Evolutionary conservation across 2,113 vertebrate species (phyloP).

Genomic region (Anoplopoma fimbria): DNA sequence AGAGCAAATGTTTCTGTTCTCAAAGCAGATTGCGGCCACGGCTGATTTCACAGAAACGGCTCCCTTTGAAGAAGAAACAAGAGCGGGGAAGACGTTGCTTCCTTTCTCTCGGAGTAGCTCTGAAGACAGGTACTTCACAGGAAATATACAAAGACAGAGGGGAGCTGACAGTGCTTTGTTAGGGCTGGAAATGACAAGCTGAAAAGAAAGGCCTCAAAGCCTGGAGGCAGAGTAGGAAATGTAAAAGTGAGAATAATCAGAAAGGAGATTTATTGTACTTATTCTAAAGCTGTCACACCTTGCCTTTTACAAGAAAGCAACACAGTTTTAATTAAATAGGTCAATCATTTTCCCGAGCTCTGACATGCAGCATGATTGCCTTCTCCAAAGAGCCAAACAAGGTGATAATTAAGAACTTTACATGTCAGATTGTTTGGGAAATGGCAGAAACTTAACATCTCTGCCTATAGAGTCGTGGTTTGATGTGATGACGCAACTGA

Average conservation of each 20-base stretch:
- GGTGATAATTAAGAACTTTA: constrained; percentile 66
- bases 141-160: constrained; percentile 77
- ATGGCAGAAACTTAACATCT: constrained; percentile 4
- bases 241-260: constrained; percentile 73
- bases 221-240: constrained; percentile 48
- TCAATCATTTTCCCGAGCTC: constrained; percentile 69
- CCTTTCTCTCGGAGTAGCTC: constrained; percentile 67
- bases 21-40: constrained; percentile 53
- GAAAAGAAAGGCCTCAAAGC: constrained; percentile 71
- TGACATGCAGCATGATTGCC: constrained; percentile 62
- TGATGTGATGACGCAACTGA: neutral
- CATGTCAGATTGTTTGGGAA: constrained; percentile 37
- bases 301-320: constrained; percentile 65
- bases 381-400: constrained; percentile 51
- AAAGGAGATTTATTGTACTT: constrained; percentile 76
- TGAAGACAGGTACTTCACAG: constrained; percentile 79
- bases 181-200: constrained; percentile 71
- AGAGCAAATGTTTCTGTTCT: constrained; percentile 73
- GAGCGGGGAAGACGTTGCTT: constrained; percentile 57
- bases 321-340: constrained; percentile 77
- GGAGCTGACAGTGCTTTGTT: constrained; percentile 76
- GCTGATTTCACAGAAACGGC: constrained; percentile 72
- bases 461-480: neutral
- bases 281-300: constrained; percentile 75
- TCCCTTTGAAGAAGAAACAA: constrained; percentile 79